Conservation (phyloP, 2,888 invertebrate species). For the Autographa pulchrina region DNA sequence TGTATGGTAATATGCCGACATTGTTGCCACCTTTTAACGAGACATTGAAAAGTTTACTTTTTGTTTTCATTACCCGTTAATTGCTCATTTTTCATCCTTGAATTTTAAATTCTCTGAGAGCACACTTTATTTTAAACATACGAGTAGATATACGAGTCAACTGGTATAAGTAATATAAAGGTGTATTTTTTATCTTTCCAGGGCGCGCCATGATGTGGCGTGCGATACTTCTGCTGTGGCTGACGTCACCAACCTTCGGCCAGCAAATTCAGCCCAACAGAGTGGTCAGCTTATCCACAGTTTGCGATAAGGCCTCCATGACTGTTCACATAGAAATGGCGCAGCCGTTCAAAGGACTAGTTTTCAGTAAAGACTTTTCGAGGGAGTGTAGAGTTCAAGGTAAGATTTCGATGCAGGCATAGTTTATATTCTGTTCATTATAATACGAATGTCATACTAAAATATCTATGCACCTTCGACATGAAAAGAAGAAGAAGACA, state of each 20-base stretch:
- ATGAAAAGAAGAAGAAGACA: no score
- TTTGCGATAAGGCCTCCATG: constrained; percentile 91
- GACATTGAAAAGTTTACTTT: neutral
- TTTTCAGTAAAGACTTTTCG: constrained; percentile 94
- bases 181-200: constrained; percentile 57
- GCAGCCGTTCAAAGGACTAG: constrained; percentile 91
- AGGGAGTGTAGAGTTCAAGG: constrained; percentile 92
- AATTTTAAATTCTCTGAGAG: neutral
- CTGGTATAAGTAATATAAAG: neutral
- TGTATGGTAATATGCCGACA: neutral
- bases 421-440: neutral
- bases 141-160: no score
- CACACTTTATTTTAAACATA: no score
- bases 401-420: constrained; percentile 40
- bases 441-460: no score
- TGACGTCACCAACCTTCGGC: constrained; percentile 62
- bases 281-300: constrained; percentile 89
- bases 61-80: neutral
- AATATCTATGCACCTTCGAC: no score
- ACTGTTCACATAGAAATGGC: constrained; percentile 90
- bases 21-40: neutral
- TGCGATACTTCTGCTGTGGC: constrained; percentile 71
- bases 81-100: neutral
- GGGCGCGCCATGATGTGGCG: constrained; percentile 81
- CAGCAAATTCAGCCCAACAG: constrained; percentile 83